Evolutionary conservation across 2,113 vertebrate species (phyloP).

Genomic region (Cricetomys ansorgei): DNA sequence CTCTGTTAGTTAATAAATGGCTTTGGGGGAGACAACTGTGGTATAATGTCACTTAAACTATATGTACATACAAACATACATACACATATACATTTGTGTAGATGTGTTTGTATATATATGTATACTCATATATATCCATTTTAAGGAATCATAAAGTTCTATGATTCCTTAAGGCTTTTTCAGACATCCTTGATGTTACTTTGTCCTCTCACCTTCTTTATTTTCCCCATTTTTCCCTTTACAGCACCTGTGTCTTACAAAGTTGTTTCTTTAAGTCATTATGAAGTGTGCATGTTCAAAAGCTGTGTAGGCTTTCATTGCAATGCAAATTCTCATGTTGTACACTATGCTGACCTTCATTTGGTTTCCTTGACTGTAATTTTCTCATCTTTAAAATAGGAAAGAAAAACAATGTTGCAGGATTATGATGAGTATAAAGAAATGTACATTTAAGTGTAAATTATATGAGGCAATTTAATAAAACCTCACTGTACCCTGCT

Average conservation of each 20-base stretch:
- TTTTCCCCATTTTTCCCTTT: not conserved
- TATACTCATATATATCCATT: not conserved
- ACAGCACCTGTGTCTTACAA: not conserved
- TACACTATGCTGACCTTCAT: not conserved
- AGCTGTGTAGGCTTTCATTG: not conserved
- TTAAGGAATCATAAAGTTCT: not conserved
- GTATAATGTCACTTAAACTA: not conserved
- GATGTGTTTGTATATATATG: not conserved
- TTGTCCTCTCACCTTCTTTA: not conserved
- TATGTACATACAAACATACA: not conserved
- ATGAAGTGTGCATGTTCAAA: not conserved
- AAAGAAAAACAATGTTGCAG: not conserved
- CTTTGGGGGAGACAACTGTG: not conserved
- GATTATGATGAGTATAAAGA: not conserved
- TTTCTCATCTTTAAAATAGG: not conserved
- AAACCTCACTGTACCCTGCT: not conserved
- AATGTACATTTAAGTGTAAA: not conserved
- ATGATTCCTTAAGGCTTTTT: too few relatives aligned
- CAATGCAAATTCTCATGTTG: not conserved
- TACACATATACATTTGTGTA: too few relatives aligned
- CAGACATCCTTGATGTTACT: not conserved
- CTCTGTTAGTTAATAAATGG: not conserved
- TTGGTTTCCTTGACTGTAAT: not conserved
- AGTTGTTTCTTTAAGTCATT: conserved; percentile 7
- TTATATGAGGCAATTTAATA: not conserved